A percentile compares a stretch with the other conserved stretches of the same genome.
These are phyloP conservation scores for Drosophila prostipennis DNA, from an alignment of 2,888 invertebrate species.

Conservation along the genomic window DNA sequence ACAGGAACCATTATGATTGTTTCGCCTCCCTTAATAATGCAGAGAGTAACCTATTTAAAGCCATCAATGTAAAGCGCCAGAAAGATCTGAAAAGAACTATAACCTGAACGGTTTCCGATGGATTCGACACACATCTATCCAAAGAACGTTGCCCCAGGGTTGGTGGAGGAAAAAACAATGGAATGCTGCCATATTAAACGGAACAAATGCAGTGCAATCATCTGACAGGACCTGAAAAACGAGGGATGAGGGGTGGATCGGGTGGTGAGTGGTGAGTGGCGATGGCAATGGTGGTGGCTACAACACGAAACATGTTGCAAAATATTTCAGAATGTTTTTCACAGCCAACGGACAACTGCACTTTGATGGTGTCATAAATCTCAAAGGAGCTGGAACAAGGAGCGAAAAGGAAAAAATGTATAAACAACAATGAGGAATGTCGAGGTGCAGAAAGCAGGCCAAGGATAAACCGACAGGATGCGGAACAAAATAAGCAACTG, in stretches of 20 bases:
- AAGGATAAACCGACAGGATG: constrained; percentile 34
- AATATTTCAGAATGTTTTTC: constrained; percentile 54
- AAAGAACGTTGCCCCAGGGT: constrained; percentile 52
- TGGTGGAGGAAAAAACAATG: constrained; percentile 43
- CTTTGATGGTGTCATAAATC: constrained; percentile 72
- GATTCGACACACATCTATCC: constrained; percentile 44
- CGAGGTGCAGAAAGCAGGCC: constrained; percentile 30
- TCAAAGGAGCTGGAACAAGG: constrained; percentile 42
- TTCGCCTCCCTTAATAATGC: constrained; percentile 2
- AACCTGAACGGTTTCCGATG: constrained; percentile 26
- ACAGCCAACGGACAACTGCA: constrained; percentile 56
- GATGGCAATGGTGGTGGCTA: constrained; percentile 34
- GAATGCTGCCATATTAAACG: constrained; percentile 68
- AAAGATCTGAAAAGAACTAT: background rate
- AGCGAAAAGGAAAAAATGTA: constrained; percentile 16
- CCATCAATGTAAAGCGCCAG: constrained; percentile 25
- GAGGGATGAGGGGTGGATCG: constrained; percentile 34
- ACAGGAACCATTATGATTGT: constrained; percentile 1
- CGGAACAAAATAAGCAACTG: constrained; percentile 20
- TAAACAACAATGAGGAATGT: constrained; percentile 23
- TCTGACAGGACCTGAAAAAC: constrained; percentile 39
- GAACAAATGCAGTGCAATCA: constrained; percentile 63
- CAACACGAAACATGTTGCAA: constrained; percentile 71
- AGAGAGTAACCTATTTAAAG: constrained; percentile 24
- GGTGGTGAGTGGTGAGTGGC: constrained; percentile 17